These are phyloP conservation scores for Ylistrum balloti DNA, from an alignment of 1,140 invertebrate genomes.

Conservation along the genomic window DNA sequence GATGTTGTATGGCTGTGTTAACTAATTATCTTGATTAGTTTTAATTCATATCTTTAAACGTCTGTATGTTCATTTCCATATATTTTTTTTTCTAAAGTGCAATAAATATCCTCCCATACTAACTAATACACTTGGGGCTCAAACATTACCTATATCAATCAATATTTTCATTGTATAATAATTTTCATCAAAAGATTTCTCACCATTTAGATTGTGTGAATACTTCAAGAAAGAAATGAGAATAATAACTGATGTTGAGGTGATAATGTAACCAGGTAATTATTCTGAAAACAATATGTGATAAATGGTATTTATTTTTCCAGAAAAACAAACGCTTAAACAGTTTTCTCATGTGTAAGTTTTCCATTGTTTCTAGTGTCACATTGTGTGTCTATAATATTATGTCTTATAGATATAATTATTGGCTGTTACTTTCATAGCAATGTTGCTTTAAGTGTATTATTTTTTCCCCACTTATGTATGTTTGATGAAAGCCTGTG, in stretches of 20 bases:
- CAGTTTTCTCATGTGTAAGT: neutral
- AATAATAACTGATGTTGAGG: neutral
- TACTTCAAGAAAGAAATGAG: neutral
- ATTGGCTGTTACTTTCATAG: neutral
- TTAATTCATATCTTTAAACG: neutral
- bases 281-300: slow-evolving; percentile 25
- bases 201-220: slow-evolving; percentile 2
- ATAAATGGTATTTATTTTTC: slow-evolving; percentile 17
- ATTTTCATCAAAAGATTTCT: neutral
- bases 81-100: neutral
- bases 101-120: slow-evolving; percentile 8
- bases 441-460: neutral
- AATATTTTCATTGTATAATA: neutral
- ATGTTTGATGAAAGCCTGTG: neutral
- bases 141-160: neutral
- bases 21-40: neutral
- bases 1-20: neutral
- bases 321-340: neutral
- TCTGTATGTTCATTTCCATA: neutral
- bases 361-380: neutral
- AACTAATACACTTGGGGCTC: neutral
- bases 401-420: neutral
- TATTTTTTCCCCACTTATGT: too few species aligned
- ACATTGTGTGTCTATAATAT: neutral
- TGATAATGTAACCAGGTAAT: neutral